Evolutionary conservation across 1,140 invertebrate genomes (phyloP).

Genomic region (Dinothrombium tinctorium): DNA sequence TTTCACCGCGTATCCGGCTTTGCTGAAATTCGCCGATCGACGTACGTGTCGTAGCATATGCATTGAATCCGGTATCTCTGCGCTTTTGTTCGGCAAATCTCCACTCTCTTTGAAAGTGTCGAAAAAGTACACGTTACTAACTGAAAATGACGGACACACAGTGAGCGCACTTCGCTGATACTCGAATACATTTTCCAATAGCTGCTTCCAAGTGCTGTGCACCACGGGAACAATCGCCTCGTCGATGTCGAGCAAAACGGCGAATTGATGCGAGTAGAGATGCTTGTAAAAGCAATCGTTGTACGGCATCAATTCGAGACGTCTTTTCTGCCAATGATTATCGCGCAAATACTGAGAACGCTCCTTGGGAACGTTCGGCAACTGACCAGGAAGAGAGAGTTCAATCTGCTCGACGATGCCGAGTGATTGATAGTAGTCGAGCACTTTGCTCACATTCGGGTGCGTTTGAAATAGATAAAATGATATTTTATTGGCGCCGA

Average conservation of each 20-base stretch:
- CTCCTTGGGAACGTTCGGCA: conserved; percentile 21
- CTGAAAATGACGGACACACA: conserved; percentile 33
- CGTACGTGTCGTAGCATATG: conserved; percentile 17
- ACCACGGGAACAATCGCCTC: conserved; percentile 4
- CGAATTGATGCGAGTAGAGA: conserved; percentile 3
- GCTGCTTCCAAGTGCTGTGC: conserved; percentile 2
- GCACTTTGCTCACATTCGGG: conserved; percentile 25
- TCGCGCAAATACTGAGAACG: conserved; percentile 21
- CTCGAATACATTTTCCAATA: conserved; percentile 13
- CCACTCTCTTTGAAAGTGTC: conserved; percentile 15
- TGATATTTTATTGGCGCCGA: conserved; percentile 36
- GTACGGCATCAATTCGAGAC: conserved; percentile 42
- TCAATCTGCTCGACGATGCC: conserved; percentile 29
- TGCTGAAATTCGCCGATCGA: conserved; percentile 31
- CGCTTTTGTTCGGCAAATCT: neutral
- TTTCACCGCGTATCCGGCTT: conserved; percentile 37
- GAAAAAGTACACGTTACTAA: conserved; percentile 39
- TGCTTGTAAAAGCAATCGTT: conserved; percentile 41
- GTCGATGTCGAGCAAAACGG: conserved; percentile 4
- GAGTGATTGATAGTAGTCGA: conserved; percentile 28
- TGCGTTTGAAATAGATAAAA: conserved; percentile 35
- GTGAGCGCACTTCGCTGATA: conserved; percentile 20
- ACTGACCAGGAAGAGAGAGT: conserved; percentile 27
- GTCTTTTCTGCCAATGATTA: conserved; percentile 38
- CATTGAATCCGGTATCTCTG: conserved; percentile 14